Evolutionary conservation across 1,140 invertebrate genomes (phyloP).

Genomic region (Arion vulgaris): DNA sequence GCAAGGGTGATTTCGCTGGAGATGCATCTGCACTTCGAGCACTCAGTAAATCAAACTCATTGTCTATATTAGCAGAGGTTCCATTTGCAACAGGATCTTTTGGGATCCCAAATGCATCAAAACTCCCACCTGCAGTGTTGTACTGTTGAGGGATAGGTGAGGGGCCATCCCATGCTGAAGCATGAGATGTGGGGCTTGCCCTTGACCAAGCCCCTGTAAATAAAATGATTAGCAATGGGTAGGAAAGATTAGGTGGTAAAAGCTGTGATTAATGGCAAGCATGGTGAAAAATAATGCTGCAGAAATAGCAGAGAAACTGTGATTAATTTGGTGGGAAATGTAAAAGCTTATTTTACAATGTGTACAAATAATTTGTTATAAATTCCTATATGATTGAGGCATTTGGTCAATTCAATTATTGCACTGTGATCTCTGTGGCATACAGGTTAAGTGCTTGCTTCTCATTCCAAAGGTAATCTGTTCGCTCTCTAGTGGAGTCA

Average conservation of each 20-base stretch:
- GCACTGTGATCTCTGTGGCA: too few relatives aligned
- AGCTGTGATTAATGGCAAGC: neutral
- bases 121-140: conserved; percentile 8
- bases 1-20: conserved; percentile 46
- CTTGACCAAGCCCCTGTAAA: conserved; percentile 29
- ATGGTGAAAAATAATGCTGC: neutral
- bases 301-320: too few relatives aligned
- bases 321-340: too few relatives aligned
- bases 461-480: too few relatives aligned
- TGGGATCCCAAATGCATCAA: conserved; percentile 46
- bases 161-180: conserved; percentile 50
- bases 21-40: conserved; percentile 53
- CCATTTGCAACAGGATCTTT: conserved; percentile 52
- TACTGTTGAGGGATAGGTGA: conserved; percentile 24
- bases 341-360: too few relatives aligned
- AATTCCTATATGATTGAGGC: too few relatives aligned
- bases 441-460: too few relatives aligned
- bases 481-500: too few relatives aligned
- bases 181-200: conserved; percentile 32
- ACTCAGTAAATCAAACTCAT: conserved; percentile 66
- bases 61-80: conserved; percentile 51
- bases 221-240: neutral
- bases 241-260: neutral
- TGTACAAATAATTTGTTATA: too few relatives aligned
- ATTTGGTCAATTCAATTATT: too few relatives aligned